phyloP scores from a whole-genome alignment of 1,140 invertebrate species.

The Rhagoletis zephyria region DNA sequence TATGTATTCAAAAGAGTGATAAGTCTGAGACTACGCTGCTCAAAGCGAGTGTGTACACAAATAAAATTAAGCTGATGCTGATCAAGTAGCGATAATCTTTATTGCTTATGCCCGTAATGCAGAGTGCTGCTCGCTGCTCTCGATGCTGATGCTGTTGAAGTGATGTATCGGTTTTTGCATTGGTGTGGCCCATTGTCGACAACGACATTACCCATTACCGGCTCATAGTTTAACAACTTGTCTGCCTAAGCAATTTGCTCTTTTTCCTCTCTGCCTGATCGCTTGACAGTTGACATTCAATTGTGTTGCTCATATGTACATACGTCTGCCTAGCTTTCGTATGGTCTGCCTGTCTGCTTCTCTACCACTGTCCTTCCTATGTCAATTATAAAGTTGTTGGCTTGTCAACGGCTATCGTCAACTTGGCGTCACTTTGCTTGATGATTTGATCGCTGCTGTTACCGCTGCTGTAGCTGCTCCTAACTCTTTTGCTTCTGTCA shows the following conservation, averaged over 20 bases:
- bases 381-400: slow-evolving; percentile 51
- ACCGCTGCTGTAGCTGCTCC: background rate
- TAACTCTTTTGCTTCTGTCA: background rate
- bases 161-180: background rate
- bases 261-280: background rate
- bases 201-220: background rate
- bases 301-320: background rate
- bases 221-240: slow-evolving; percentile 25
- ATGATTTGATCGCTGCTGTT: slow-evolving; percentile 20
- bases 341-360: background rate
- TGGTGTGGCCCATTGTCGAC: slow-evolving; percentile 20
- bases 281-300: background rate
- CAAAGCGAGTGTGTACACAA: background rate
- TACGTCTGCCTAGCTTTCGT: background rate
- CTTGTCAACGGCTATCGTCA: slow-evolving; percentile 38
- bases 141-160: background rate
- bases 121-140: background rate
- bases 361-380: background rate
- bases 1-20: background rate
- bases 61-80: background rate
- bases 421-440: slow-evolving; percentile 46
- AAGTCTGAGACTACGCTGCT: background rate
- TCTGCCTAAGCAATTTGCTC: background rate
- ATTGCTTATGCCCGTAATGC: background rate
- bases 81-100: slow-evolving; percentile 24